phyloP scores from a whole-genome alignment of 2,888 invertebrate species.

The Drosophila greeni region DNA sequence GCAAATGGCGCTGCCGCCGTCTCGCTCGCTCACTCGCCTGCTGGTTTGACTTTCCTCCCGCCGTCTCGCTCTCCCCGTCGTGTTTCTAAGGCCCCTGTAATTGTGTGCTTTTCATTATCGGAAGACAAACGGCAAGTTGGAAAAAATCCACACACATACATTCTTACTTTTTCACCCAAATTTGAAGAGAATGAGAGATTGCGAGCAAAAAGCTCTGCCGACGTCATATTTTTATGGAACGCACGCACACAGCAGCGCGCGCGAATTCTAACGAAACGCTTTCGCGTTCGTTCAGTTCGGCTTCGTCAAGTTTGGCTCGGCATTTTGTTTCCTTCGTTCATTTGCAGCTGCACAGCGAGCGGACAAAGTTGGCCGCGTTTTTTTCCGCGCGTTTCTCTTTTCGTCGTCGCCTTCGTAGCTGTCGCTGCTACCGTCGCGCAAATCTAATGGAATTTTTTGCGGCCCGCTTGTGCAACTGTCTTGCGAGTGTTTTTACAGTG shows the following conservation, averaged over 20 bases:
- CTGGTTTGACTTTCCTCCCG: slow-evolving; percentile 2
- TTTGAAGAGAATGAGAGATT: slow-evolving; percentile 31
- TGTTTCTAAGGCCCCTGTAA: slow-evolving; percentile 55
- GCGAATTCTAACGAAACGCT: slow-evolving; percentile 64
- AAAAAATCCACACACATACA: slow-evolving; percentile 40
- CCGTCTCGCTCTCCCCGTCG: slow-evolving; percentile 31
- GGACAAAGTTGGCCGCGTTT: slow-evolving; percentile 72
- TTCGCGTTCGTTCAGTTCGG: slow-evolving; percentile 57
- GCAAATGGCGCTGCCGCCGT: slow-evolving; percentile 57
- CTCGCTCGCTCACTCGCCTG: slow-evolving; percentile 33
- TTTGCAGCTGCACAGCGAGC: slow-evolving; percentile 74
- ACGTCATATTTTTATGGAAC: slow-evolving; percentile 72
- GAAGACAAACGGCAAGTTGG: slow-evolving; percentile 59
- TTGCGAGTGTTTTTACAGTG: slow-evolving; percentile 62
- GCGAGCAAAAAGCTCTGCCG: slow-evolving; percentile 55
- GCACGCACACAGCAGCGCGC: slow-evolving; percentile 24
- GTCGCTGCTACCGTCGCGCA: slow-evolving; percentile 18
- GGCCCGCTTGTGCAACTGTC: slow-evolving; percentile 47
- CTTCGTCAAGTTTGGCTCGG: slow-evolving; percentile 52
- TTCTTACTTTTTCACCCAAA: slow-evolving; percentile 44
- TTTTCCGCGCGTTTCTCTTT: slow-evolving; percentile 34
- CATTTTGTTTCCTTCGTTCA: slow-evolving; percentile 65
- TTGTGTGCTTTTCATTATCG: slow-evolving; percentile 68
- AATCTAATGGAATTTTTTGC: slow-evolving; percentile 73
- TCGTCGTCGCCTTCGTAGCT: slow-evolving; percentile 22